Evolutionary conservation across 2,797 vertebrate species (phyloP), one percentile per base, ranked within the genome.

Genomic region (Sebastes minor): DNA sequence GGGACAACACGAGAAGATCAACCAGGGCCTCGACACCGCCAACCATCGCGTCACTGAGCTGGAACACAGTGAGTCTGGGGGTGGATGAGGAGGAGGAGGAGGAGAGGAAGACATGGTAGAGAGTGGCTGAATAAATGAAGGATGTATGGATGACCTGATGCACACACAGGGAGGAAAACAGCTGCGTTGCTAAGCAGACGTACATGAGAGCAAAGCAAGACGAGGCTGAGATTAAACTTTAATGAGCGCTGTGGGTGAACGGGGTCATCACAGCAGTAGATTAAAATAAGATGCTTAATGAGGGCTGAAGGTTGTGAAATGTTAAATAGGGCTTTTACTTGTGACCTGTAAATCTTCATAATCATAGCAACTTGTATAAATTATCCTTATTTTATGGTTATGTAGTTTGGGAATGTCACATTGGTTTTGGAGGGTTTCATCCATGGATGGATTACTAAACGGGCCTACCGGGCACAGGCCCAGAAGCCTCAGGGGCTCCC

Each of bases 1-100:
- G 28, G 94, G 91, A 28, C 91, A 96, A 14, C 94, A 95, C 2
- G 90, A 95, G 86, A 94, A 95, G 86, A 95, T 95, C 55, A 94
- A 95, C 88, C 87, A 95, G 73, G 95, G 94, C 76, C 86, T 95
- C 14, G 94, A 95, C 83, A 93, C 83, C 0, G 91, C 91, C 56
- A 92, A 84, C 78, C 94, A 95, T 79, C 95, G 95, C 14, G 76
- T 95, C 76, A 85, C 92, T 0, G 94, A 95, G 81, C 91, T 95
- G 74, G 95, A 96, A 66, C 94, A 95, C 87, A 95, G 95, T 96
- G 88, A 96, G 95, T 83, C 7, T 4, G 33, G 7, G n/a, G 20
- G 62, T 28, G 57, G 1, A 14, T 11, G 14, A 12, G 38, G 55
- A 38, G 14, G 20, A 60, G 9, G 66, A 4, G n/a, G 61, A 35